Evolutionary conservation across 1,140 invertebrate species (phyloP), one percentile per base, ranked within the genome.

Genomic region (Coptotermes formosanus): DNA sequence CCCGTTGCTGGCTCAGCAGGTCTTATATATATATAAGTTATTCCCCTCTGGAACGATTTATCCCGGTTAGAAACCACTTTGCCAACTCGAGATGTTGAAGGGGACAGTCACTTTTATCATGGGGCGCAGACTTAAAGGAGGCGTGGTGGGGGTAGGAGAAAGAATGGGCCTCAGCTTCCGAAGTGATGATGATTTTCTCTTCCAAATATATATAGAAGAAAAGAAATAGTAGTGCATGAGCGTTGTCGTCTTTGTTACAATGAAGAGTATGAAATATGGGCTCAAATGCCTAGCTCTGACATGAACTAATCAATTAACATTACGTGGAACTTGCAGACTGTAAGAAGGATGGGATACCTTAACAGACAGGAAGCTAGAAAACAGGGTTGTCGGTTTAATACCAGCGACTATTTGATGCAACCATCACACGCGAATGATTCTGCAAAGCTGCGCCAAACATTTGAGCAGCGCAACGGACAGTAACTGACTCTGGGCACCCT

Each of bases 31-130:
- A 38, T 48, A 43, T 83, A 83, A 83, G 82, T 83, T 83, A 83
- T 83, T 83, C 82, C 19, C 82, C 38, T 83, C 82, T 43, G 82
- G 82, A 83, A 52, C 82, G 82, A 83, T 83, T 83, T 83, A 83
- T 83, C 82, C 82, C 82, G 82, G 82, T 83, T 83, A 83, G 82
- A 83, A 83, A 83, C 82, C 82, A 83, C 82, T 83, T 83, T 83
- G 82, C 82, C 82, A 83, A 83, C 82, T 83, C 82, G 82, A 83
- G 48, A 83, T 44, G 82, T 52, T 83, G 82, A 30, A 75, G 64
- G 64, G 64, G 64, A n/a, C 25, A 30, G 64, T 30, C 64, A 75
- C 25, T 75, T 59, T 59, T 59, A 7, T 59, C 55, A 59, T 4
- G 55, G 55, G 55, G 55, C 21, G 55, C 55, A 59, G 55, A 4